Evolutionary conservation across 2,888 invertebrate species (phyloP).

Genomic region (Dryocosmus kuriphilus): DNA sequence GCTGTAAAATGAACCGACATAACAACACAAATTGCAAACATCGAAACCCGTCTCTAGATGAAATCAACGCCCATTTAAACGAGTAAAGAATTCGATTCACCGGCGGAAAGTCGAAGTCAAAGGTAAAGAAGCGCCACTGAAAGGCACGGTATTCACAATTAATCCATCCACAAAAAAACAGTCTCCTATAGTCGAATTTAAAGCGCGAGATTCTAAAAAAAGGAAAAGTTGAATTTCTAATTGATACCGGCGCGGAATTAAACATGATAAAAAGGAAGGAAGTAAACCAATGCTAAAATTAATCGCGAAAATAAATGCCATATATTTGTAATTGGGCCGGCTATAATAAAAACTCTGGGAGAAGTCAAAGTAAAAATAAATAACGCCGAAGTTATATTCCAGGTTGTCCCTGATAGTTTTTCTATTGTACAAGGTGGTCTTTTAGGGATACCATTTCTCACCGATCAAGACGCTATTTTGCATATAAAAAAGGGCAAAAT

Average conservation of each 20-base stretch:
- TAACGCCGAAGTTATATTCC: no score
- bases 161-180: not conserved
- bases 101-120: not conserved
- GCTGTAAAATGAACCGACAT: not conserved
- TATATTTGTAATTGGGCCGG: not conserved
- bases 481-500: not conserved
- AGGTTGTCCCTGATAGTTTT: not conserved
- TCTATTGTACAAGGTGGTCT: not conserved
- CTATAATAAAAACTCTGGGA: not conserved
- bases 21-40: not conserved
- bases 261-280: not conserved
- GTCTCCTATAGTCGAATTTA: not conserved
- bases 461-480: not conserved
- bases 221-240: not conserved
- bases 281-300: not conserved
- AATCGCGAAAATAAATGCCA: not conserved
- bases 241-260: not conserved
- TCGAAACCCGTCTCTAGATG: no score
- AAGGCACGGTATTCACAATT: not conserved
- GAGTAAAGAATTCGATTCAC: conserved; percentile 9
- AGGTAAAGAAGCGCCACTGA: not conserved
- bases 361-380: not conserved
- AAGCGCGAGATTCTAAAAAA: not conserved
- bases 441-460: not conserved
- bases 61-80: no score